These are phyloP conservation scores for Digitonthophagus gazella DNA, from an alignment of 2,888 invertebrate genomes.

Conservation along the genomic window DNA sequence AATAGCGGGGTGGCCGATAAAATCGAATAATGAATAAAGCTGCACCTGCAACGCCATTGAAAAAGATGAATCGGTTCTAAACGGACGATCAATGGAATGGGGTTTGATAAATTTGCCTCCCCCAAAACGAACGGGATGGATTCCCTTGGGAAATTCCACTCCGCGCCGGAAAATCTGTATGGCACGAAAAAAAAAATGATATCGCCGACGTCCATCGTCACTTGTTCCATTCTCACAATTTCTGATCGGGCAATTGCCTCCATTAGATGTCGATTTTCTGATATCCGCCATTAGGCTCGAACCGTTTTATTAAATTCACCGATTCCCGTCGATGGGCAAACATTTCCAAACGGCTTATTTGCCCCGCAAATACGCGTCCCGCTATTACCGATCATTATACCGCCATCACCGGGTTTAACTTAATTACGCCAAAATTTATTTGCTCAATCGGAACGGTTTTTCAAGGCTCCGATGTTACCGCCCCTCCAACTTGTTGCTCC, in stretches of 20 bases:
- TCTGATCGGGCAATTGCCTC: slow-evolving; percentile 23
- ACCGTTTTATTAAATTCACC: slow-evolving; percentile 23
- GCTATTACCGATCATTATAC: slow-evolving; percentile 12
- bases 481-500: slow-evolving; percentile 16
- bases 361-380: slow-evolving; percentile 4
- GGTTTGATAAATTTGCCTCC: slow-evolving; percentile 39
- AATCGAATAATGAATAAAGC: slow-evolving; percentile 37
- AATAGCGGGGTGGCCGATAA: slow-evolving; percentile 28
- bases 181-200: slow-evolving; percentile 32
- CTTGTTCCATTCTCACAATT: slow-evolving; percentile 37
- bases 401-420: neutral
- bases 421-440: neutral
- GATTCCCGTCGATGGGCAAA: slow-evolving; percentile 13
- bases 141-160: slow-evolving; percentile 47
- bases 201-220: slow-evolving; percentile 34
- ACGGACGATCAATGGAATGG: slow-evolving; percentile 37
- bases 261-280: slow-evolving; percentile 28
- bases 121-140: slow-evolving; percentile 44
- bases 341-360: slow-evolving; percentile 15
- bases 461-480: neutral
- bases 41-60: slow-evolving; percentile 36
- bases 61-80: slow-evolving; percentile 46
- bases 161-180: slow-evolving; percentile 39
- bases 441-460: neutral
- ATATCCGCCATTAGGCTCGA: slow-evolving; percentile 15